phyloP scores from a whole-genome alignment of 2,797 vertebrate species.

The Serranus cabrilla region DNA sequence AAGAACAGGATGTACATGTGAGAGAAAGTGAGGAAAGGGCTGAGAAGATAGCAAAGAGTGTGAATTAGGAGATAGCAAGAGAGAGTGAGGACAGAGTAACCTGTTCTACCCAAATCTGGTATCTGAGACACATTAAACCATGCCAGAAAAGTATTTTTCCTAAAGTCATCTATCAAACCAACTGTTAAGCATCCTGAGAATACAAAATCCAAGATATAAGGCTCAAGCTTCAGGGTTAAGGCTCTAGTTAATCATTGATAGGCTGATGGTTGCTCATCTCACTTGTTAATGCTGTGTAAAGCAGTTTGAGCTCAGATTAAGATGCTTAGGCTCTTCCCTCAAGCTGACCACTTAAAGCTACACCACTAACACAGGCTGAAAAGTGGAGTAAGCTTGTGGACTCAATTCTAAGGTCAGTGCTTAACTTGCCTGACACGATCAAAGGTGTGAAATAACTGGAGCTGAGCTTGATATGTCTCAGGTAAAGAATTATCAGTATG shows the following conservation, averaged over 20 bases:
- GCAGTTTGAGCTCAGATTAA: constrained; percentile 53
- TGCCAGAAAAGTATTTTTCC: neutral
- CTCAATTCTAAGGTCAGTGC: constrained; percentile 4
- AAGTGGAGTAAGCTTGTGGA: constrained; percentile 12
- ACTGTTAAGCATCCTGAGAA: constrained; percentile 20
- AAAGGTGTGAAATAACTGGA: constrained; percentile 13
- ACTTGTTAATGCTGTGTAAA: constrained; percentile 49
- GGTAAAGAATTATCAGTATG: neutral
- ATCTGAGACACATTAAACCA: neutral
- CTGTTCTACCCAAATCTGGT: neutral
- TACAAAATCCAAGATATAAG: constrained; percentile 5
- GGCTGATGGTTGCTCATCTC: constrained; percentile 42
- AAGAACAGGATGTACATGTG: constrained; percentile 43
- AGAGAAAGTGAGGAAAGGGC: constrained; percentile 17
- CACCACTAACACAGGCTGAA: constrained; percentile 28
- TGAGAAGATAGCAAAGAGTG: constrained; percentile 7
- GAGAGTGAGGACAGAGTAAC: neutral
- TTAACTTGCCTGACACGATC: constrained; percentile 9
- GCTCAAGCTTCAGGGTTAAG: neutral
- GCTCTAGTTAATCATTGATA: constrained; percentile 46
- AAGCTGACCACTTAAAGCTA: constrained; percentile 34
- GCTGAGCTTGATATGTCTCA: neutral
- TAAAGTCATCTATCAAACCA: constrained; percentile 1
- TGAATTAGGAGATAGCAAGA: neutral
- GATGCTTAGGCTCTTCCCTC: constrained; percentile 34